A percentile compares a stretch with the other conserved stretches of the same genome.
Conservation (phyloP, 2,113 vertebrate species). For the Boleophthalmus pectinirostris region DNA sequence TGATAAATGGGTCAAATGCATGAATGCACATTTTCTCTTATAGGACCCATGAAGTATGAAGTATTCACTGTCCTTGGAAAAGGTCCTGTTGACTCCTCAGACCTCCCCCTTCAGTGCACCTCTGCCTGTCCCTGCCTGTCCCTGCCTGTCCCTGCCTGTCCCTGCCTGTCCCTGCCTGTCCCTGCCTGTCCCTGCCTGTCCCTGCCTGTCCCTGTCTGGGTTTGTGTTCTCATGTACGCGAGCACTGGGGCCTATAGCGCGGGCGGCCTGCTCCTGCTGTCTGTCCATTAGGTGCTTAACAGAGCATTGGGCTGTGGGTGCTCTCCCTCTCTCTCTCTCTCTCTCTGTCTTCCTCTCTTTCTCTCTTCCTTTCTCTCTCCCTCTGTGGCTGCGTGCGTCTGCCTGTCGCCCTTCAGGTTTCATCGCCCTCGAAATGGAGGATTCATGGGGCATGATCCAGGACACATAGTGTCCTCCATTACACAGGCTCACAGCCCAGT, state of each 20-base stretch:
- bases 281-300: conserved; percentile 78
- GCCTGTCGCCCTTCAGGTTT: conserved; percentile 75
- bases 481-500: conserved; percentile 67
- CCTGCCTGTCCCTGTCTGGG: conserved; percentile 44
- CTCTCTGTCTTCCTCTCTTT: conserved; percentile 70
- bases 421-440: conserved; percentile 72
- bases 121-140: conserved; percentile 41
- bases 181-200: conserved; percentile 40
- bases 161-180: conserved; percentile 40
- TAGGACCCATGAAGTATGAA: background rate
- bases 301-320: conserved; percentile 71
- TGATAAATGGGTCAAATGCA: too few species aligned
- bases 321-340: conserved; percentile 64
- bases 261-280: conserved; percentile 63
- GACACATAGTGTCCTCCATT: conserved; percentile 75
- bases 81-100: conserved; percentile 19
- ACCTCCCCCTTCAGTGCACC: conserved; percentile 28
- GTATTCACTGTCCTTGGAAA: background rate
- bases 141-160: conserved; percentile 40
- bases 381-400: conserved; percentile 69
- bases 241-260: conserved; percentile 66
- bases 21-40: too few species aligned
- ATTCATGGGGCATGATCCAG: conserved; percentile 70
- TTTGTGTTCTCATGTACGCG: conserved; percentile 56
- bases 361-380: conserved; percentile 16